Conservation (phyloP, 2,888 invertebrate species). For the Colletes collaris region DNA sequence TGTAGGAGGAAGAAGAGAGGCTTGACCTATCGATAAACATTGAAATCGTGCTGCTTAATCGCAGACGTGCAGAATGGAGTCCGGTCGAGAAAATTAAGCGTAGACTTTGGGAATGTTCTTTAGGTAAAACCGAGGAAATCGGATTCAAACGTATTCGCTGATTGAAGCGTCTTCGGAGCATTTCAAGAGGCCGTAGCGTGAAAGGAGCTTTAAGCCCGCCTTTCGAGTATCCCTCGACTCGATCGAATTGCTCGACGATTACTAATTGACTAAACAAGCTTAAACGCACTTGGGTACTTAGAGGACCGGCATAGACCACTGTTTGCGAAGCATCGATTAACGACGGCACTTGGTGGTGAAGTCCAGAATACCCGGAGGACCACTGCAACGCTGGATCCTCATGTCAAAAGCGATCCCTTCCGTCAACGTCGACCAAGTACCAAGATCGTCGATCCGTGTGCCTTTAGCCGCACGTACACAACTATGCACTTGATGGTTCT, state of each 20-base stretch:
- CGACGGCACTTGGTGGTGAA: constrained; percentile 69
- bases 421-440: constrained; percentile 59
- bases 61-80: too few species aligned
- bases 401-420: constrained; percentile 71
- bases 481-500: constrained; percentile 45
- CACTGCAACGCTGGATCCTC: constrained; percentile 63
- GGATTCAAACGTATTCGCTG: not conserved
- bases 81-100: too few species aligned
- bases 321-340: constrained; percentile 79
- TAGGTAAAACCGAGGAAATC: not conserved
- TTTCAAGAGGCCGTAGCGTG: constrained; percentile 10
- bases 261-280: constrained; percentile 81
- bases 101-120: too few species aligned
- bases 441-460: constrained; percentile 59
- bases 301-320: constrained; percentile 69
- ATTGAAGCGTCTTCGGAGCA: constrained; percentile 6
- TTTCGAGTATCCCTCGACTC: constrained; percentile 60
- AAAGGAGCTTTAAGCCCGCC: constrained; percentile 48
- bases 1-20: too few species aligned
- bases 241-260: constrained; percentile 67
- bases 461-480: constrained; percentile 33
- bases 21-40: too few species aligned
- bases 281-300: constrained; percentile 76
- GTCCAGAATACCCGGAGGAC: constrained; percentile 65
- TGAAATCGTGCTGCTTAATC: too few species aligned